Conservation (phyloP, 2,888 invertebrate genomes). For the Scaeva pyrastri region DNA sequence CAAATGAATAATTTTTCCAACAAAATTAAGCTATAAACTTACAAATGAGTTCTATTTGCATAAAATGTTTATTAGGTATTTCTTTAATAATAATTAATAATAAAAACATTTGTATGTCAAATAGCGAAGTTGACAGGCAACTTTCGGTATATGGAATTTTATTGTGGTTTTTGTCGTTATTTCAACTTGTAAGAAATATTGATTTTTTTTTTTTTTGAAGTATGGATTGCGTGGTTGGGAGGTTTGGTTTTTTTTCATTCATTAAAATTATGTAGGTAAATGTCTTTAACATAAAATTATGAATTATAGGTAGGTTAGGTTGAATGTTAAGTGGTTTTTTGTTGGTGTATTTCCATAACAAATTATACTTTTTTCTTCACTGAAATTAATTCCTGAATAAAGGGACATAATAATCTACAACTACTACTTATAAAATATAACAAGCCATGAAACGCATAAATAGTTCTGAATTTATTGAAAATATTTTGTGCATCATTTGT, state of each 20-base stretch:
- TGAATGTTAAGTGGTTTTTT: no score
- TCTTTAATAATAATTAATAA: constrained; percentile 4
- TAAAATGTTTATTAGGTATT: constrained; percentile 19
- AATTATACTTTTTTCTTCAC: no score
- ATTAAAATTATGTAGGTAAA: neutral
- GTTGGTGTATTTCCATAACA: no score
- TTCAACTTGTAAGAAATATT: constrained; percentile 15
- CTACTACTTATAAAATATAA: no score
- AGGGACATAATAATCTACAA: no score
- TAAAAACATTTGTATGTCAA: constrained; percentile 14
- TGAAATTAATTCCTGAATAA: no score
- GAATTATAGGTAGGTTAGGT: no score
- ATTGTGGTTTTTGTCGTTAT: constrained; percentile 15
- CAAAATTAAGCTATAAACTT: constrained; percentile 39
- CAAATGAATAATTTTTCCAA: constrained; percentile 36
- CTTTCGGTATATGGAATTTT: constrained; percentile 12
- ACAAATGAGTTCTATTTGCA: constrained; percentile 33
- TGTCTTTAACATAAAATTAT: neutral
- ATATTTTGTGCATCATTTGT: no score
- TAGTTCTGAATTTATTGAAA: no score
- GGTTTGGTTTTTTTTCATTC: neutral
- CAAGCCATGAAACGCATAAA: no score
- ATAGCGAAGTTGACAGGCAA: constrained; percentile 14
- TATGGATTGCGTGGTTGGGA: constrained; percentile 11
- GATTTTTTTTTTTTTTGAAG: constrained; percentile 10